Evolutionary conservation across 1,140 invertebrate species (phyloP), one percentile per base, ranked within the genome.

Genomic region (Drosophila subobscura): DNA sequence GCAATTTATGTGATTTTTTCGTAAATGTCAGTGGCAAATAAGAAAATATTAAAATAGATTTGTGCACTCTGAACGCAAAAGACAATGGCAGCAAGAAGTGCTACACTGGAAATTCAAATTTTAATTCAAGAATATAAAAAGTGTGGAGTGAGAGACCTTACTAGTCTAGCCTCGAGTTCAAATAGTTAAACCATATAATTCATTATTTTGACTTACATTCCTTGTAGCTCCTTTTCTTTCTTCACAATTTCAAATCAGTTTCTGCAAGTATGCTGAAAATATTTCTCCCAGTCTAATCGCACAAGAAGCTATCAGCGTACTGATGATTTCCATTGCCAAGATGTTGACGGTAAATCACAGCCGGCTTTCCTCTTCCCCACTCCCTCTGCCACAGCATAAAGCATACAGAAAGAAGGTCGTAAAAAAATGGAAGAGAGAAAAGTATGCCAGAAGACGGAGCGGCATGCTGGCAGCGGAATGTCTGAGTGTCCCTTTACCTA

Each of bases 31-130:
- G 78, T 88, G 83, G 83, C 78, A 88, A 88, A 88, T 88, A 88
- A 88, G 83, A 81, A 88, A 88, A 88, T 88, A 88, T 88, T 88
- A 88, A 88, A 88, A 88, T 88, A 88, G 83, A 88, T 88, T 88
- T 88, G 74, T 88, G 83, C 83, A 81, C 65, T 81, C 61, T 54
- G 46, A 56, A 52, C 29, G 47, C 56, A 71, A 85, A 85, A 85
- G 81, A 85, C 81, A 85, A 81, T 77, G 73, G 53, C 25, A 65
- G 49, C 16, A 47, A 14, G 37, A 44, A 55, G 44, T 68, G 61
- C 75, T 75, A 64, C 75, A 88, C 78, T 76, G 74, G 41, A 40
- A 64, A 40, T 64, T 52, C 49, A 65, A 33, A 22, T 14, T 56
- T 23, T 8, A 1, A 22, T 33, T 20, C 16, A 5, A 16, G 3